Base-by-base conservation (phyloP, 1,140 invertebrate genomes). In the Drosophila littoralis region DNA sequence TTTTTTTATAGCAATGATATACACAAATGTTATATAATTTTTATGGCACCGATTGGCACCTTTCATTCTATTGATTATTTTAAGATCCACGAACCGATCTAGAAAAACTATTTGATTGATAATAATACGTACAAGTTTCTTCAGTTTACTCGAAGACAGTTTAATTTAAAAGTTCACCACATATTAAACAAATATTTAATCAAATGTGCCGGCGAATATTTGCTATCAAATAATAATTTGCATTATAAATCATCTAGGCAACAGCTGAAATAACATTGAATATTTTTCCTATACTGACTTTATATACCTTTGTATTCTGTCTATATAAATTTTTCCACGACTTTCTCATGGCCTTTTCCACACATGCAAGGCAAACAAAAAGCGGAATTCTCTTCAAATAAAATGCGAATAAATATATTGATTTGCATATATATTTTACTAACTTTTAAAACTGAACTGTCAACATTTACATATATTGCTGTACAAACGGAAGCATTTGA, bases 351-450 rank as follows among this genome's bases (percentile, higher is more conserved):
- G n/a, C 42, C 42, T 15, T 43, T 28, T 28, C 22, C 5, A 28
- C 4, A 5, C 22, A 28, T 28, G 22, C 3, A 28, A 5, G 5
- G 0, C 4, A 28, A 28, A 28, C 22, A 28, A 28, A 28, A 28
- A 5, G 15, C 13, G 7, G 4, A 45, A 8, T 45, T 40, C n/a
- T 10, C n/a, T 10, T 63, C 5, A 61, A 63, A 38, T 42, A 38
- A 63, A 45, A 32, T 12, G 5, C 32, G 15, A 15, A 3, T 65
- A 15, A 42, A 17, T 58, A 52, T 40, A 59, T 52, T 52, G 45
- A 13, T 60, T 59, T 73, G 70, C 70, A 72, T 32, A 52, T 59
- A 60, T 73, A 33, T 67, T 84, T 84, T 51, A 79, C 22, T 77
- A 75, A 68, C 52, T 32, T 65, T 45, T 7, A 8, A 35, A 17